phyloP scores from a whole-genome alignment of 2,888 invertebrate species.

The Eretmocerus hayati region DNA sequence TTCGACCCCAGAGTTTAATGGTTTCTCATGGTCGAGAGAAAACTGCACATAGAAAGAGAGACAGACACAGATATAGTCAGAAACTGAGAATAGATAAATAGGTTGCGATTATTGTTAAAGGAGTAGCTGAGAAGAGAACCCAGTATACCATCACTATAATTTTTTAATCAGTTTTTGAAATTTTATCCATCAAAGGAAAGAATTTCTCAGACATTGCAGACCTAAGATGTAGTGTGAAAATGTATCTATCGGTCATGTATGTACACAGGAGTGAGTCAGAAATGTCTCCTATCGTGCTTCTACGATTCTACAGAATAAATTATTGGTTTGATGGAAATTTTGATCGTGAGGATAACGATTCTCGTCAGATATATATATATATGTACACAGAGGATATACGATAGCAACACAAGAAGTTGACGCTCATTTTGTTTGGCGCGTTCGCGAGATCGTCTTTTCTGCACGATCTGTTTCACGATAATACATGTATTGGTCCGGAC shows the following conservation, averaged over 20 bases:
- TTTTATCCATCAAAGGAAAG: slow-evolving; percentile 7
- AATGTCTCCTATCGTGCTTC: slow-evolving; percentile 22
- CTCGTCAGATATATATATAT: slow-evolving; percentile 14
- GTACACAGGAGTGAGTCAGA: slow-evolving; percentile 22
- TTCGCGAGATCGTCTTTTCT: slow-evolving; percentile 34
- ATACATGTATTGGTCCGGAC: slow-evolving; percentile 17
- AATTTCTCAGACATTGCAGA: no score
- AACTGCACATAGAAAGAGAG: no score
- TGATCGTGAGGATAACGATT: no score
- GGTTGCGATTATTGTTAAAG: background rate
- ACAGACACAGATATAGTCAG: slow-evolving; percentile 5
- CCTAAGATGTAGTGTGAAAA: slow-evolving; percentile 14
- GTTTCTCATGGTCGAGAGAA: no score
- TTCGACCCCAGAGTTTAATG: no score
- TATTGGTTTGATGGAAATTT: no score
- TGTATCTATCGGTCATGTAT: slow-evolving; percentile 18
- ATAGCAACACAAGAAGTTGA: slow-evolving; percentile 69
- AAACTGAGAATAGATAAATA: background rate
- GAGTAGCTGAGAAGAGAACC: slow-evolving; percentile 6
- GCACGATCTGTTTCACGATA: no score
- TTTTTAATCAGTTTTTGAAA: slow-evolving; percentile 7
- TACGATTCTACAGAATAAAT: slow-evolving; percentile 16
- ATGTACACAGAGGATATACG: slow-evolving; percentile 20
- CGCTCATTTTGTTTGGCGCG: slow-evolving; percentile 75
- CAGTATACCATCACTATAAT: no score